Evolutionary conservation across 2,888 invertebrate species (phyloP).

Genomic region (Agriopis leucophaearia): DNA sequence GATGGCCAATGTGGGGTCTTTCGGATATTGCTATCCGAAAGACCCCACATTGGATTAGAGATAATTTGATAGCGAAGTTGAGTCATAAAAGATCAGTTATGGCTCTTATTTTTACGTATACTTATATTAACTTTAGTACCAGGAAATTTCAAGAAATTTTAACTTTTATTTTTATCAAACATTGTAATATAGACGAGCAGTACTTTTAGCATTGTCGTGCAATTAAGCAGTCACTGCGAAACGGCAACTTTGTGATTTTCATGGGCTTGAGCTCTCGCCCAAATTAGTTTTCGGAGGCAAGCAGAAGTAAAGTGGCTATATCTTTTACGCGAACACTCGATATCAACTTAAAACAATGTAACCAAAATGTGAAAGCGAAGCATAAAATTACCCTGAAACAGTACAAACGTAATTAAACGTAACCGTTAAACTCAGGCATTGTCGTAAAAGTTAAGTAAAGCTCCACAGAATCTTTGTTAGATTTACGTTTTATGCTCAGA

Average conservation of each 20-base stretch:
- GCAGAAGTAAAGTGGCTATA: conserved; percentile 64
- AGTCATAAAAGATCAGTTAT: conserved; percentile 12
- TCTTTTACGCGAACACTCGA: conserved; percentile 71
- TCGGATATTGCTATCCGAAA: neutral
- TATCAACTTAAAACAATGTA: conserved; percentile 79
- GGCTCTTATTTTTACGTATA: conserved; percentile 5
- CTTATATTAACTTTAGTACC: conserved; percentile 6
- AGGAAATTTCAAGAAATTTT: conserved; percentile 8
- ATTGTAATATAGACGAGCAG: conserved; percentile 22
- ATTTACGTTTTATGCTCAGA: conserved; percentile 66
- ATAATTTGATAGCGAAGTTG: neutral
- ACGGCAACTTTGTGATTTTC: conserved; percentile 65
- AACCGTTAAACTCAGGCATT: conserved; percentile 72
- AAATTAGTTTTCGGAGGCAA: conserved; percentile 66
- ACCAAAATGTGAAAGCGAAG: conserved; percentile 69
- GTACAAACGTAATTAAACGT: conserved; percentile 76
- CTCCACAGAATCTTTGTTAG: conserved; percentile 70
- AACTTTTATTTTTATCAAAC: conserved; percentile 12
- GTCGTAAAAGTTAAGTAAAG: conserved; percentile 74
- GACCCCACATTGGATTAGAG: neutral
- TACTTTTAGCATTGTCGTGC: conserved; percentile 30
- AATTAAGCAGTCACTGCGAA: conserved; percentile 38
- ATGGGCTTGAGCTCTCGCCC: conserved; percentile 53
- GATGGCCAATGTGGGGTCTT: too few species aligned
- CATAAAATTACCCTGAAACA: conserved; percentile 69